phyloP scores from a whole-genome alignment of 1,140 invertebrate genomes.

The Drosophila kurseongensis region DNA sequence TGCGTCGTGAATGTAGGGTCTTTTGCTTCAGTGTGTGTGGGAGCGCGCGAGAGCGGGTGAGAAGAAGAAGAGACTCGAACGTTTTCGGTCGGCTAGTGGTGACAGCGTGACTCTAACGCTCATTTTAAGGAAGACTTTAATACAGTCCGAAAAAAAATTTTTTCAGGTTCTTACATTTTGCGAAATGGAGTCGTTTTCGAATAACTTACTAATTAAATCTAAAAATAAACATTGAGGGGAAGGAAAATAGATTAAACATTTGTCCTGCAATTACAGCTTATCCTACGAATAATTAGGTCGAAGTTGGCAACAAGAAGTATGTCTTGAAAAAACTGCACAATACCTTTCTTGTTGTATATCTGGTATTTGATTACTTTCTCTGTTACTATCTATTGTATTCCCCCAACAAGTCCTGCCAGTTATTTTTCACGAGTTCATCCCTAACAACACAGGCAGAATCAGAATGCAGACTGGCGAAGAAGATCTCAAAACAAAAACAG shows the following conservation, averaged over 20 bases:
- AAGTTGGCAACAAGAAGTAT: too few relatives aligned
- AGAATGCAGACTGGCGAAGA: constrained; percentile 7
- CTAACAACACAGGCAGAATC: not conserved
- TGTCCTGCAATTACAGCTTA: too few relatives aligned
- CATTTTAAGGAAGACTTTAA: not conserved
- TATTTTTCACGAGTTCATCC: constrained; percentile 4
- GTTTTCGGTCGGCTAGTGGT: constrained; percentile 29
- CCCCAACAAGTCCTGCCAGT: not conserved
- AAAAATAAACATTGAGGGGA: too few relatives aligned
- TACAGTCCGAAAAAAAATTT: not conserved
- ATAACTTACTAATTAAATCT: too few relatives aligned
- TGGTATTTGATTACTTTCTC: not conserved
- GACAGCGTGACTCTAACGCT: constrained; percentile 29
- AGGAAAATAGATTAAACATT: too few relatives aligned
- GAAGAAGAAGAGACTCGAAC: constrained; percentile 33
- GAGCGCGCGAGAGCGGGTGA: constrained; percentile 44
- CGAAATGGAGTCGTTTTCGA: too few relatives aligned
- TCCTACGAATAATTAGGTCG: too few relatives aligned
- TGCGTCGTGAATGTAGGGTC: constrained; percentile 23
- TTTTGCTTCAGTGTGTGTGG: constrained; percentile 1
- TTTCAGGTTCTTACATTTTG: too few relatives aligned
- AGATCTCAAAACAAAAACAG: constrained; percentile 35
- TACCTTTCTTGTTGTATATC: too few relatives aligned
- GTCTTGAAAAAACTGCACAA: too few relatives aligned
- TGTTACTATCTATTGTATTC: not conserved